Evolutionary conservation across 2,113 vertebrate genomes (phyloP).

Genomic region (Passerina amoena): DNA sequence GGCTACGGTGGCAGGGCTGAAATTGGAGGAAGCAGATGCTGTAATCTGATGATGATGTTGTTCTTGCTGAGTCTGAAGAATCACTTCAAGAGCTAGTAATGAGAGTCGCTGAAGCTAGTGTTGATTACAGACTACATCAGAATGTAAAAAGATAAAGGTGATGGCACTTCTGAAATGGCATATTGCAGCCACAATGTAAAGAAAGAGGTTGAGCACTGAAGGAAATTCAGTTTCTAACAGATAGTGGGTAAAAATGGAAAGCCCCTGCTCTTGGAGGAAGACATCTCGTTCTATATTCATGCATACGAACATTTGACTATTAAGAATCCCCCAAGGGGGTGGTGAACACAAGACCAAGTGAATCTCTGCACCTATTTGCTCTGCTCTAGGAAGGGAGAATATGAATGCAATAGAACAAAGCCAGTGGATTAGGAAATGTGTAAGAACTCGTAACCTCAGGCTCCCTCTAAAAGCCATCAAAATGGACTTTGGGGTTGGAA

Average conservation of each 20-base stretch:
- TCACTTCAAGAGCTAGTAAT: conserved; percentile 76
- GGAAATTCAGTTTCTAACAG: neutral
- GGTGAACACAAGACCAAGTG: neutral
- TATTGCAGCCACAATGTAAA: neutral
- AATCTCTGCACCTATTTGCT: neutral
- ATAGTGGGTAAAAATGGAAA: neutral
- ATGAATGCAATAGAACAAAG: neutral
- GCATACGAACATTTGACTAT: neutral
- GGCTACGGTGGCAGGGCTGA: conserved; percentile 52
- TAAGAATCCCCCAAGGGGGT: neutral
- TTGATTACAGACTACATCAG: conserved; percentile 68
- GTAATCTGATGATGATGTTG: conserved; percentile 59
- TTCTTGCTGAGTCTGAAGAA: conserved; percentile 79
- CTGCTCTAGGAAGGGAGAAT: neutral
- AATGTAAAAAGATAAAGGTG: conserved; percentile 68
- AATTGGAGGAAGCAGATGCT: conserved; percentile 65
- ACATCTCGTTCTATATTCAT: neutral
- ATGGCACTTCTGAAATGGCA: conserved; percentile 25
- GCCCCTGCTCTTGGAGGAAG: neutral
- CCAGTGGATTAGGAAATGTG: neutral
- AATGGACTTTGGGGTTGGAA: neutral
- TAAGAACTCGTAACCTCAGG: neutral
- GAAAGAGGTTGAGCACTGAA: neutral
- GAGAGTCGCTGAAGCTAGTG: conserved; percentile 66
- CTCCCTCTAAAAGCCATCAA: neutral